Evolutionary conservation across 2,113 vertebrate genomes (phyloP).

Genomic region (Sclerurus mexicanus): DNA sequence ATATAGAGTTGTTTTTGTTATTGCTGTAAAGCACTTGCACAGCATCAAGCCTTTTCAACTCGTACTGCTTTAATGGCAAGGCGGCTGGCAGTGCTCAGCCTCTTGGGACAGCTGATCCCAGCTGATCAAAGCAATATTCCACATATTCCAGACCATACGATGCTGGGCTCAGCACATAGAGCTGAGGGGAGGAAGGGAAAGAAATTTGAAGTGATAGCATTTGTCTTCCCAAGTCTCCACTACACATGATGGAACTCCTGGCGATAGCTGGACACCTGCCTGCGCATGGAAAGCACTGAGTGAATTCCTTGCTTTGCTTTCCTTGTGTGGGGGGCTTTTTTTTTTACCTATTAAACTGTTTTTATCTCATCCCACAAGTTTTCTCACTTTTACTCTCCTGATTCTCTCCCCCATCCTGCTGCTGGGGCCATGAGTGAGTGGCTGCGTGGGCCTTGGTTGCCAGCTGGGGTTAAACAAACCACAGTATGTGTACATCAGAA

Average conservation of each 20-base stretch:
- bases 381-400: background rate
- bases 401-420: background rate
- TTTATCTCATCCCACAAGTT: background rate
- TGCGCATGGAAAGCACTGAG: background rate
- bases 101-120: background rate
- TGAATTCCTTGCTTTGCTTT: background rate
- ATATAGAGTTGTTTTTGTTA: background rate
- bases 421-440: background rate
- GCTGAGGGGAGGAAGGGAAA: background rate
- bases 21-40: background rate
- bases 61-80: background rate
- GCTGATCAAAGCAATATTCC: background rate
- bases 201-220: background rate
- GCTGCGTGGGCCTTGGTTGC: background rate
- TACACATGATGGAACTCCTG: background rate
- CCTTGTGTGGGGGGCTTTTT: no score
- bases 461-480: background rate
- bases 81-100: background rate
- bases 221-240: background rate
- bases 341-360: background rate
- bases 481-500: background rate
- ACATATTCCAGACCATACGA: background rate
- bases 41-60: background rate
- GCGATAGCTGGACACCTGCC: background rate
- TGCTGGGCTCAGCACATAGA: background rate